Percentiles rank a stretch among this genome's conserved stretches.
Evolutionary conservation across 2,888 invertebrate genomes (phyloP).

Genomic region (Dromius quadrimaculatus): DNA sequence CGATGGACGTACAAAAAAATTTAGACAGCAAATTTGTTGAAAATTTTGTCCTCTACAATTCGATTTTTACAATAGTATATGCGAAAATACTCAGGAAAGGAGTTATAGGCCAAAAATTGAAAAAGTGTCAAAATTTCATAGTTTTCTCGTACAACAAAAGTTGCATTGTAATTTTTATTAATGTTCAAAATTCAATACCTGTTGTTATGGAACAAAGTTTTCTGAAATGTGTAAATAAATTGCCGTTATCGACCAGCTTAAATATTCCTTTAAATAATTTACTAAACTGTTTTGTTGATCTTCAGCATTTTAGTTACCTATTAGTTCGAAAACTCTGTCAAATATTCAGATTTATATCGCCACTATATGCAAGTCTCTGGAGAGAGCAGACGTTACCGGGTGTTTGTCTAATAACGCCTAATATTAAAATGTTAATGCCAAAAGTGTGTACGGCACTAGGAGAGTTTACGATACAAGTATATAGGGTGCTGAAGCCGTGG

Average conservation of each 20-base stretch:
- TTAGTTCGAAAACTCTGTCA: slow-evolving; percentile 30
- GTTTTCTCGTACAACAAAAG: too few species aligned
- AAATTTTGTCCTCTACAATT: too few species aligned
- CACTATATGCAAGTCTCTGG: not conserved
- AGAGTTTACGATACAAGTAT: slow-evolving; percentile 46
- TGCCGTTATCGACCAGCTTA: not conserved
- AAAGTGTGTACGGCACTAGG: slow-evolving; percentile 24
- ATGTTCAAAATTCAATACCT: too few species aligned
- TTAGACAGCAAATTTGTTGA: too few species aligned
- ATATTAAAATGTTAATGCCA: slow-evolving; percentile 52
- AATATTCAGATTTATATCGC: slow-evolving; percentile 25
- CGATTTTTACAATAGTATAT: too few species aligned
- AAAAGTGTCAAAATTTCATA: too few species aligned
- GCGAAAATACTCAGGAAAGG: too few species aligned
- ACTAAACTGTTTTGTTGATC: slow-evolving; percentile 29
- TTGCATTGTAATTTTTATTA: too few species aligned
- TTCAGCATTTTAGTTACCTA: slow-evolving; percentile 27
- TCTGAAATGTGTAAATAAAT: not conserved
- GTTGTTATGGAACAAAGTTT: too few species aligned
- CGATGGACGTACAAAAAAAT: too few species aligned
- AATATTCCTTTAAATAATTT: slow-evolving; percentile 16
- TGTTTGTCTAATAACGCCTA: slow-evolving; percentile 34
- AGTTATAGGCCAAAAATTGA: too few species aligned
- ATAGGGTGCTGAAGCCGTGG: not conserved
- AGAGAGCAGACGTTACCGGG: not conserved